Evolutionary conservation across 2,888 invertebrate genomes (phyloP), one percentile per base, ranked within the genome.

Genomic region (Synanthedon myopaeformis): DNA sequence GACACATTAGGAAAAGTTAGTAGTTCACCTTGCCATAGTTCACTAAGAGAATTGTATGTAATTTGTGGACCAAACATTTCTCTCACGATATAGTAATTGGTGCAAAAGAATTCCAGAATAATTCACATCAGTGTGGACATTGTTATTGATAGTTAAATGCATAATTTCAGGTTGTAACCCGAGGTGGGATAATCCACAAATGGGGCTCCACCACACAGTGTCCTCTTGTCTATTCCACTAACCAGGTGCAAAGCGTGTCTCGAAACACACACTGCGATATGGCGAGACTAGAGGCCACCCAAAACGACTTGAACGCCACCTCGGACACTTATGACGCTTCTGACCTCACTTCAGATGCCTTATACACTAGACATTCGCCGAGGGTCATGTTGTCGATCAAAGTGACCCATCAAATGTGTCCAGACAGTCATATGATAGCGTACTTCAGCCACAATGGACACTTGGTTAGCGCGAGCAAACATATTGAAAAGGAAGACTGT

Each of bases 391-490:
- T 89, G 42, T 83, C 86, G 0, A 72, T 89, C 41, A 82, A 78
- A 54, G 73, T 89, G 17, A 77, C 84, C 0, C 81, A 83, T 56
- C 82, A 86, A 56, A 88, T 89, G 89, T 89, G 89, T 52, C 89
- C 89, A 0, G 80, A 84, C 13, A 88, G 87, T 51, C 80, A 88
- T 57, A 57, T 89, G 55, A 74, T 91, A 0, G 88, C 90, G 1
- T 91, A 89, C 59, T 90, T 90, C 65, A 80, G 89, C 55, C 72
- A 83, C 17, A 85, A 89, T 48, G 88, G 88, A 0, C 90, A 91
- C 61, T 72, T 90, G 2, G 82, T 91, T 10, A 90, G 90, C 49
- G 89, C 90, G 4, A 86, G 81, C 59, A 83, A 89, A 56, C 79
- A 82, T 63, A 83, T 91, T 55, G 79, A 84, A 14, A 82, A 90